Evolutionary conservation across 2,888 invertebrate genomes (phyloP).

Genomic region (Trypoxylon attenuatum): DNA sequence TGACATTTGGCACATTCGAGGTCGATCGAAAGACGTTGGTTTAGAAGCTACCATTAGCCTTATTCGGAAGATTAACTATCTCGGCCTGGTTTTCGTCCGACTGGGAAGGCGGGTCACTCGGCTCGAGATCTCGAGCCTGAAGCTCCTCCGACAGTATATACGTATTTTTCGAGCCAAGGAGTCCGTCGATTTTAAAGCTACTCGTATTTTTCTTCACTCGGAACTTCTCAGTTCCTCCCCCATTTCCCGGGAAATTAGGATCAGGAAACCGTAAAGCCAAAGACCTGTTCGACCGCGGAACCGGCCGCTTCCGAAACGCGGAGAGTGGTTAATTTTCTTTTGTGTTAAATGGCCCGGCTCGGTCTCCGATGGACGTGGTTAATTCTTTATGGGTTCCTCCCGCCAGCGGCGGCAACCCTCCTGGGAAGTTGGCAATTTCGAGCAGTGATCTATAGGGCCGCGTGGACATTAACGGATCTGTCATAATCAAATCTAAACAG

Average conservation of each 20-base stretch:
- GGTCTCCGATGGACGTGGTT: too few species aligned
- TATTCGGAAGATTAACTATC: constrained; percentile 55
- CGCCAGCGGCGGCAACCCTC: too few species aligned
- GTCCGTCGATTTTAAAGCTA: constrained; percentile 25
- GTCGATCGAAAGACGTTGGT: constrained; percentile 47
- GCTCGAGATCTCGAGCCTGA: constrained; percentile 26
- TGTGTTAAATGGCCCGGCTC: too few species aligned
- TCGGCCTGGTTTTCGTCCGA: constrained; percentile 31
- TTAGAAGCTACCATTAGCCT: constrained; percentile 53
- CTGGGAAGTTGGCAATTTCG: too few species aligned
- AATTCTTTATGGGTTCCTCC: too few species aligned
- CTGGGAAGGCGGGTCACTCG: constrained; percentile 24
- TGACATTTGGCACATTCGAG: constrained; percentile 48
- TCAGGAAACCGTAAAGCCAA: background rate
- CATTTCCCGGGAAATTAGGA: background rate
- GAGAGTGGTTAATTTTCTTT: too few species aligned
- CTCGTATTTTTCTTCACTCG: background rate
- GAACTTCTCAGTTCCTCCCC: background rate
- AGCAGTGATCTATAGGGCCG: too few species aligned
- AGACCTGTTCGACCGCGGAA: background rate
- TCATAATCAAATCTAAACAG: constrained; percentile 67
- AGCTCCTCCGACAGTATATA: constrained; percentile 15
- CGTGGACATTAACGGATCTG: constrained; percentile 45
- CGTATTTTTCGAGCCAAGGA: constrained; percentile 15
- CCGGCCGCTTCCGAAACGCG: too few species aligned